Conservation (phyloP, 2,888 invertebrate species). For the Patella caerulea region DNA sequence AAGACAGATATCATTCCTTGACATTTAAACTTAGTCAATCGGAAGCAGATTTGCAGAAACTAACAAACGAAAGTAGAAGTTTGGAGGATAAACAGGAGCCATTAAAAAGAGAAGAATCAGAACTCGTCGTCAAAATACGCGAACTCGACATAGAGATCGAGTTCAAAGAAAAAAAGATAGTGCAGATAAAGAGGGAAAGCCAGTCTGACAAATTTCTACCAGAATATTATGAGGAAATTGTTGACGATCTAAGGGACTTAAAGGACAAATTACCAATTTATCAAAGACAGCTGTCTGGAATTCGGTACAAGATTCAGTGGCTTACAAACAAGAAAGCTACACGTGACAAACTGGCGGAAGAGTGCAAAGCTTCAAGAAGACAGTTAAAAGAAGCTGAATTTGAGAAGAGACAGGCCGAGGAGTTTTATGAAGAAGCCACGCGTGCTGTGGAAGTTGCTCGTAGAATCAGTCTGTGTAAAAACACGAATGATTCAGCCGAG, state of each 20-base stretch:
- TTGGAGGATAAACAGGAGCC: conserved; percentile 52
- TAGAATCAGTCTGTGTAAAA: conserved; percentile 56
- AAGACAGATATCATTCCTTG: conserved; percentile 55
- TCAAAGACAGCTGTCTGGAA: conserved; percentile 47
- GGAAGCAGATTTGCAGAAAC: conserved; percentile 49
- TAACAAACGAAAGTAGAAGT: conserved; percentile 44
- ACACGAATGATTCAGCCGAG: conserved; percentile 58
- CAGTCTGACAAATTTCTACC: conserved; percentile 35
- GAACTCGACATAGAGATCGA: conserved; percentile 60
- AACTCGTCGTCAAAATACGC: conserved; percentile 37
- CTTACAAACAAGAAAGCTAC: conserved; percentile 47
- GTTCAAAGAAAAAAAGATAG: conserved; percentile 55
- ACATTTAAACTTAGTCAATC: conserved; percentile 55
- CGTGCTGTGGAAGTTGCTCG: conserved; percentile 53
- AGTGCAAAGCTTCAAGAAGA: conserved; percentile 35
- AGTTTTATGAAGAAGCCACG: conserved; percentile 48
- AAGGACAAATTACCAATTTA: conserved; percentile 53
- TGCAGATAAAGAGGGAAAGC: conserved; percentile 39
- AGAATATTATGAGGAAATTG: conserved; percentile 54
- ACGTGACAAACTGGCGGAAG: conserved; percentile 47
- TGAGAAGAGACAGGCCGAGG: conserved; percentile 38
- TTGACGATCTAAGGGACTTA: conserved; percentile 51
- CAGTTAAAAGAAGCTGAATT: conserved; percentile 42
- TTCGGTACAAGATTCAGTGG: conserved; percentile 56
- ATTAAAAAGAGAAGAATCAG: conserved; percentile 38